phyloP scores from a whole-genome alignment of 2,888 invertebrate genomes.

The Xestia ashworthii region DNA sequence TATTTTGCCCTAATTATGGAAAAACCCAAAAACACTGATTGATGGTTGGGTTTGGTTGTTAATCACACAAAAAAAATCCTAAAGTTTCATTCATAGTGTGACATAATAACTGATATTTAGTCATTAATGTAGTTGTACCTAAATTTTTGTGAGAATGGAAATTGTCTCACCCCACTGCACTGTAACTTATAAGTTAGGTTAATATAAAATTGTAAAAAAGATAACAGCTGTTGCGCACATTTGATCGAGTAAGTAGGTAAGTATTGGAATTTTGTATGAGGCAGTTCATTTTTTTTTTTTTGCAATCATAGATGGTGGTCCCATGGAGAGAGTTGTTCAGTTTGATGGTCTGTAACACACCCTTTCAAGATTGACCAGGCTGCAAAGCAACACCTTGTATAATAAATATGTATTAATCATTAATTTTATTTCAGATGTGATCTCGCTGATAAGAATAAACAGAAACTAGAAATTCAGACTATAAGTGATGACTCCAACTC shows the following conservation, averaged over 20 bases:
- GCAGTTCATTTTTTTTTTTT: no score
- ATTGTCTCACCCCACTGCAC: neutral
- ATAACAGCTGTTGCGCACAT: neutral
- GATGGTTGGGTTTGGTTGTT: neutral
- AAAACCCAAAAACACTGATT: neutral
- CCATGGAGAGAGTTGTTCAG: no score
- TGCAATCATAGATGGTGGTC: no score
- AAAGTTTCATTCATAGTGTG: neutral
- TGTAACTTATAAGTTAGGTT: neutral
- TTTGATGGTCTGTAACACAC: no score
- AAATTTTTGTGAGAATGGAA: neutral
- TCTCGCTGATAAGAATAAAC: slow-evolving; percentile 74
- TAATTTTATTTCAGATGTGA: slow-evolving; percentile 74
- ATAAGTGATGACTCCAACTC: slow-evolving; percentile 73
- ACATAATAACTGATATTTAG: neutral
- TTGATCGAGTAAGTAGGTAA: no score
- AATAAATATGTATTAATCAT: neutral
- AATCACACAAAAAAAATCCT: neutral
- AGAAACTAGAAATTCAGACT: slow-evolving; percentile 76
- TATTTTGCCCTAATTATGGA: neutral
- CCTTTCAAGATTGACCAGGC: no score
- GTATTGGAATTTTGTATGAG: no score
- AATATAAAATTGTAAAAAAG: no score
- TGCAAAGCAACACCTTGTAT: no score
- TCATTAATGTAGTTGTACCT: neutral